Conservation (phyloP, 2,797 vertebrate species). For the Sebastes taczanowskii region DNA sequence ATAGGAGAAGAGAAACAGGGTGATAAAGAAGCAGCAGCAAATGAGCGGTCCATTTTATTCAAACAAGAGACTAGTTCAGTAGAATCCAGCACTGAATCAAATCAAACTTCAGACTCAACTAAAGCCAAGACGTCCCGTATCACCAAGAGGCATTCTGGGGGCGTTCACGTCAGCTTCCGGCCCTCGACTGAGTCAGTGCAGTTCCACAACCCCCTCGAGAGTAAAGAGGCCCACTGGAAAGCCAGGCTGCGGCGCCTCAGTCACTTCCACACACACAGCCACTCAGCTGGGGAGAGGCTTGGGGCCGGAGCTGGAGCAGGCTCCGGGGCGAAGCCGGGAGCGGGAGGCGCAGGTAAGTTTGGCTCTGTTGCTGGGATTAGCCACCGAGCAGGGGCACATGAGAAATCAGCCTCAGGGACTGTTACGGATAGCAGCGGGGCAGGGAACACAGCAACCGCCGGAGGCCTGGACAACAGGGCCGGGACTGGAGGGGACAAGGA, state of each 20-base stretch:
- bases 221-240: slow-evolving; percentile 96
- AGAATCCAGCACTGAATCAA: slow-evolving; percentile 78
- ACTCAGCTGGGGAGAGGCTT: slow-evolving; percentile 79
- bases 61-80: slow-evolving; percentile 83
- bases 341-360: slow-evolving; percentile 74
- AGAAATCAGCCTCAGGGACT: slow-evolving; percentile 52
- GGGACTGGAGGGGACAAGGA: slow-evolving; percentile 66
- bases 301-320: slow-evolving; percentile 50
- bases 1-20: slow-evolving; percentile 35
- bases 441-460: slow-evolving; percentile 14
- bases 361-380: slow-evolving; percentile 64
- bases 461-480: slow-evolving; percentile 41
- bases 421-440: slow-evolving; percentile 17
- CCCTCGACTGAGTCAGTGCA: slow-evolving; percentile 96
- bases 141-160: slow-evolving; percentile 85
- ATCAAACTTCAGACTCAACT: slow-evolving; percentile 73
- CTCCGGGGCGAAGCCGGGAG: slow-evolving; percentile 66
- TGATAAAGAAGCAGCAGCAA: slow-evolving; percentile 42
- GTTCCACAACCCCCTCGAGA: slow-evolving; percentile 97
- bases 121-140: slow-evolving; percentile 87
- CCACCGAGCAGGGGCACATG: slow-evolving; percentile 59
- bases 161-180: slow-evolving; percentile 95
- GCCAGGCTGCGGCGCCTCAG: slow-evolving; percentile 92
- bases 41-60: slow-evolving; percentile 67
- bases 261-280: slow-evolving; percentile 91